Percentiles rank a stretch among this genome's conserved stretches.
phyloP scores from a whole-genome alignment of 2,888 invertebrate genomes.

The Lepidonotus clava region DNA sequence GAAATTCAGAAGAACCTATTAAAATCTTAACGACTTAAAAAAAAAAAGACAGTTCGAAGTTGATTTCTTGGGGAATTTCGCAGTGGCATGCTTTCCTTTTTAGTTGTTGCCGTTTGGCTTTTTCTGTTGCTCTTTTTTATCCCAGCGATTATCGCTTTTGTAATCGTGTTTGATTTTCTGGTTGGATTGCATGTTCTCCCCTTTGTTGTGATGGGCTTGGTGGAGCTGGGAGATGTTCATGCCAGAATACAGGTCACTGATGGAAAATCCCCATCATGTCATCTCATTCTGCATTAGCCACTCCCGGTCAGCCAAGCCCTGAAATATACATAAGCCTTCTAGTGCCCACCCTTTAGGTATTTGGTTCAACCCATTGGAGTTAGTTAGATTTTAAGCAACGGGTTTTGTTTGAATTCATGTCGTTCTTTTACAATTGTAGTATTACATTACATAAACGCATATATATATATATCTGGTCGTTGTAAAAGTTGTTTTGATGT shows the following conservation, averaged over 20 bases:
- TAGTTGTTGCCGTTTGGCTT: not conserved
- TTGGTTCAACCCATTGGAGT: no score
- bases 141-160: not conserved
- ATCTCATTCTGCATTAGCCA: not conserved
- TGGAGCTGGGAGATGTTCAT: not conserved
- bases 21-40: not conserved
- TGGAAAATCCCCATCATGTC: conserved; percentile 35
- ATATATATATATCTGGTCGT: no score
- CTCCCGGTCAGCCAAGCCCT: not conserved
- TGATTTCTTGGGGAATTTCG: not conserved
- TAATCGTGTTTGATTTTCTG: conserved; percentile 1
- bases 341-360: no score
- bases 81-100: not conserved
- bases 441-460: no score
- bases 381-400: no score
- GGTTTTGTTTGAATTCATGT: no score
- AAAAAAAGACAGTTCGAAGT: not conserved
- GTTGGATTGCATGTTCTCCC: conserved; percentile 35
- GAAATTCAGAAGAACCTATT: not conserved
- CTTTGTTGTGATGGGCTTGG: conserved; percentile 29
- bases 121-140: not conserved
- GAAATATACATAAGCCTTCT: no score
- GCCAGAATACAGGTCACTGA: conserved; percentile 7
- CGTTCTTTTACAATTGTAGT: no score
- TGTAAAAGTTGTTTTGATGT: no score